Conservation (phyloP, 2,113 vertebrate species). For the Panurus biarmicus region DNA sequence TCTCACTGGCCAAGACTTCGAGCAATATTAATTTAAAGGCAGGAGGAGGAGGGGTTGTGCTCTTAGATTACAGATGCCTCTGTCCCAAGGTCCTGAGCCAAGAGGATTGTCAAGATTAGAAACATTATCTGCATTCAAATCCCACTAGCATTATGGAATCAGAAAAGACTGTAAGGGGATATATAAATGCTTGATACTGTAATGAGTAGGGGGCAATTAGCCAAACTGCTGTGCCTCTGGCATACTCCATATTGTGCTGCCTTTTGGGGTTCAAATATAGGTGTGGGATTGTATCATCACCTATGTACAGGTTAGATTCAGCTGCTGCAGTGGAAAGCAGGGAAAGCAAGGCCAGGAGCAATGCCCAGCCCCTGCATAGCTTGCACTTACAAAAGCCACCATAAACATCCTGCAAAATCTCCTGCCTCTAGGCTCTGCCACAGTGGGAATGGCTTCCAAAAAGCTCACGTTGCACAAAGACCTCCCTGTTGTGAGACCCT, state of each 20-base stretch:
- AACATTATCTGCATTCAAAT: constrained; percentile 33
- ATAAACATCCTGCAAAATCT: neutral
- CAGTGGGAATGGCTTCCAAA: neutral
- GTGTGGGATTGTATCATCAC: neutral
- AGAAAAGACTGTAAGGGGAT: constrained; percentile 33
- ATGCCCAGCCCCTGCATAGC: neutral
- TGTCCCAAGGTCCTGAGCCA: constrained; percentile 1
- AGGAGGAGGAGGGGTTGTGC: neutral
- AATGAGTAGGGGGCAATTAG: neutral
- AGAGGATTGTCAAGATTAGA: constrained; percentile 36
- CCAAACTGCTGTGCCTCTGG: neutral
- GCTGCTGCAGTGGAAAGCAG: neutral
- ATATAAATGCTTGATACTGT: constrained; percentile 42
- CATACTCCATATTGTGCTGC: neutral
- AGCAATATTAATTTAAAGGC: neutral
- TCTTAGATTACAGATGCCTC: constrained; percentile 20
- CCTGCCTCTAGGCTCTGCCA: neutral
- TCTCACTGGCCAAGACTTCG: neutral
- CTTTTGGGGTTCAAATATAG: neutral
- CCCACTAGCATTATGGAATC: neutral
- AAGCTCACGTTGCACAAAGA: neutral
- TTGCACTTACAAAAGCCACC: neutral
- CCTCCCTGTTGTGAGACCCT: neutral
- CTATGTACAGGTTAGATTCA: neutral
- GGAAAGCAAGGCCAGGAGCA: neutral